phyloP scores from a whole-genome alignment of 2,113 vertebrate species.

The Microcebus jonahi region DNA sequence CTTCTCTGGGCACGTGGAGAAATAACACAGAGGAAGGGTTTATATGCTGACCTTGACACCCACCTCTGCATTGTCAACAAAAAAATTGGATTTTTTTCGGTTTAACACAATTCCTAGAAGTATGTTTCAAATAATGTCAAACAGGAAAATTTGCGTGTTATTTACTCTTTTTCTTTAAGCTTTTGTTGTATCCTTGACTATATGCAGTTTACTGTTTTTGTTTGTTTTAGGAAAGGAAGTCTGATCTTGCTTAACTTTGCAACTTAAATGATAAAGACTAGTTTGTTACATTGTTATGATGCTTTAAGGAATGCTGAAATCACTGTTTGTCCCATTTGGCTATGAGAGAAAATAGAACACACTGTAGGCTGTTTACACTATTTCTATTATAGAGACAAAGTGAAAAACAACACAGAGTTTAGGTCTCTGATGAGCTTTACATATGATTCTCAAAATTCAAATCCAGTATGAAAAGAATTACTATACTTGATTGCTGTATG shows the following conservation, averaged over 20 bases:
- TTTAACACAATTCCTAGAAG: background rate
- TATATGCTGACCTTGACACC: background rate
- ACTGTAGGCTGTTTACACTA: background rate
- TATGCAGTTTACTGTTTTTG: background rate
- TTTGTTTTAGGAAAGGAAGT: slow-evolving; percentile 39
- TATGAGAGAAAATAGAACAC: too few relatives aligned
- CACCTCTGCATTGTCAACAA: background rate
- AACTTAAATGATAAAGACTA: background rate
- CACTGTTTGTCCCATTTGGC: slow-evolving; percentile 26
- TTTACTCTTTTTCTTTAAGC: background rate
- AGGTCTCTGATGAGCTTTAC: background rate
- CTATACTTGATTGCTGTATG: background rate
- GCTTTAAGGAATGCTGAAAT: background rate
- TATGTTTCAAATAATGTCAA: slow-evolving; percentile 31
- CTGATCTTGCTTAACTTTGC: slow-evolving; percentile 31
- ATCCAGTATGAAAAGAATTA: background rate
- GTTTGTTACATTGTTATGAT: background rate
- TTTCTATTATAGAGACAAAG: background rate
- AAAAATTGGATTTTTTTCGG: background rate
- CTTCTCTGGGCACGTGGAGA: background rate
- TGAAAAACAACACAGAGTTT: background rate
- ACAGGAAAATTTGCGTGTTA: background rate
- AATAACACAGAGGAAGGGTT: background rate
- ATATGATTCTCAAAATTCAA: slow-evolving; percentile 12
- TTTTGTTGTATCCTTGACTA: slow-evolving; percentile 18